phyloP scores from a whole-genome alignment of 2,797 vertebrate species.

The Pangasius mekongensis region DNA sequence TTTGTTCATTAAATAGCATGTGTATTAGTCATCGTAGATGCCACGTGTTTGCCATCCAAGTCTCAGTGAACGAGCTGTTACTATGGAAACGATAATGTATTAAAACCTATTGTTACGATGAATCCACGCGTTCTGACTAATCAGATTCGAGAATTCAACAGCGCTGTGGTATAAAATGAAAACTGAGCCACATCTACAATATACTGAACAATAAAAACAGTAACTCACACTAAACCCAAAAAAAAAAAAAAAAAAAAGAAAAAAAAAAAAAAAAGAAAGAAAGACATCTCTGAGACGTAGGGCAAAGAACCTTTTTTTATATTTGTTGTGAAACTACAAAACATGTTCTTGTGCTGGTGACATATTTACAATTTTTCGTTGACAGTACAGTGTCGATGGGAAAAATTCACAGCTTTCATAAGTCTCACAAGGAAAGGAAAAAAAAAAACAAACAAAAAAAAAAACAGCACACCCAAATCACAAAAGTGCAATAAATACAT shows the following conservation, averaged over 20 bases:
- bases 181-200: background rate
- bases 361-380: constrained; percentile 81
- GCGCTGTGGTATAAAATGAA: background rate
- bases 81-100: background rate
- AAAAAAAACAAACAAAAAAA: background rate
- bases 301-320: constrained; percentile 72
- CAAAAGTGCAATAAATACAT: constrained; percentile 84
- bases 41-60: too few species aligned
- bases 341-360: constrained; percentile 80
- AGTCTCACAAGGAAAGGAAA: constrained; percentile 69
- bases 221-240: background rate
- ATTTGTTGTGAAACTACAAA: constrained; percentile 85
- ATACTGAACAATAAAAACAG: background rate
- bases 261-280: background rate
- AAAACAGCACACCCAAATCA: constrained; percentile 77
- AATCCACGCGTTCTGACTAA: background rate
- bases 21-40: too few species aligned
- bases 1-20: too few species aligned
- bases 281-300: constrained; percentile 1
- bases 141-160: background rate
- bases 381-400: constrained; percentile 79
- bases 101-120: background rate
- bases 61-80: too few species aligned
- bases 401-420: constrained; percentile 84
- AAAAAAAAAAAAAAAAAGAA: background rate